Percentiles rank a stretch among this genome's conserved stretches.
Conservation (phyloP, 1,140 invertebrate species). For the Plutomurus gul region DNA sequence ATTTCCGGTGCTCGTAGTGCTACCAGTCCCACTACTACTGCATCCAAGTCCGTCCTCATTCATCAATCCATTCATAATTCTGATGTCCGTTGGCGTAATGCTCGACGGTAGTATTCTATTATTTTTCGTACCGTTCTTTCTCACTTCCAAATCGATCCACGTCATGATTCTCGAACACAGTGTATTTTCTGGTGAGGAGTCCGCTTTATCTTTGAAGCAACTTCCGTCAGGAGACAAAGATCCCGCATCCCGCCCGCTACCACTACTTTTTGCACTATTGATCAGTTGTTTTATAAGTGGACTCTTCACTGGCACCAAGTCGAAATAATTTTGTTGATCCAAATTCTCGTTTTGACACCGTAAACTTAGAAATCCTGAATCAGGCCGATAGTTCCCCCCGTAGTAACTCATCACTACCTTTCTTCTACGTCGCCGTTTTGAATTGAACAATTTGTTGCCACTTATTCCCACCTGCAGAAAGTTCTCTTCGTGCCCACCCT, state of each 20-base stretch:
- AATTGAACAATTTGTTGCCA: conserved; percentile 5
- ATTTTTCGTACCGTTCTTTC: conserved; percentile 32
- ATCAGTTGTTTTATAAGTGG: conserved; percentile 38
- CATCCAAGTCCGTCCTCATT: neutral
- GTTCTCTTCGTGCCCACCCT: neutral
- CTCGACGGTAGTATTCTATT: conserved; percentile 12
- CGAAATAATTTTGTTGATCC: neutral
- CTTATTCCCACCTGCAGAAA: neutral
- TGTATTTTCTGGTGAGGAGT: conserved; percentile 21
- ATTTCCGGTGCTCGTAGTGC: neutral
- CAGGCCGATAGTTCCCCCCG: neutral
- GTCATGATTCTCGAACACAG: conserved; percentile 50
- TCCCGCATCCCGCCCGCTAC: neutral
- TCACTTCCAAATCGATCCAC: conserved; percentile 50
- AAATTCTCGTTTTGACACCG: neutral
- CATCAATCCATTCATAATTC: conserved; percentile 30
- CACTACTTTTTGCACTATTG: neutral
- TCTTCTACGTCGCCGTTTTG: neutral
- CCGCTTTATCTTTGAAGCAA: neutral
- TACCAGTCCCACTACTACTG: neutral
- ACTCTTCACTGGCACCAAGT: conserved; percentile 30
- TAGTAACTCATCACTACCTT: conserved; percentile 4
- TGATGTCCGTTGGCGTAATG: neutral
- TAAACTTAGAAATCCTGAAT: neutral
- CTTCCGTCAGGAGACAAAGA: conserved; percentile 16